A percentile compares a stretch with the other conserved stretches of the same genome.
These are phyloP conservation scores for Drosophila histrio DNA, from an alignment of 2,888 invertebrate species.

Conservation along the genomic window DNA sequence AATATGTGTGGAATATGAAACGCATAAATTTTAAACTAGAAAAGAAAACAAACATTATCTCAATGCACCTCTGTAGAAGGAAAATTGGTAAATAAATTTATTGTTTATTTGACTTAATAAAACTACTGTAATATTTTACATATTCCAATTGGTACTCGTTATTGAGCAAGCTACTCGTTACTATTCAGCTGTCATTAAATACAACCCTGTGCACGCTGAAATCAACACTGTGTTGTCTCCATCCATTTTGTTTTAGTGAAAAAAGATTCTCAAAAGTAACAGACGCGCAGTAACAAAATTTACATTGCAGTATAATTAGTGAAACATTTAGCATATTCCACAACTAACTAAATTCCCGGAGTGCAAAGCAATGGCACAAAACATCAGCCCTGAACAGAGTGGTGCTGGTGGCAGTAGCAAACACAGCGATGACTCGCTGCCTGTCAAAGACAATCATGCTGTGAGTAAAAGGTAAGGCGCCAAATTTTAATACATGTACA, in stretches of 20 bases:
- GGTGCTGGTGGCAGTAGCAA: constrained; percentile 90
- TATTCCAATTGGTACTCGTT: constrained; percentile 10
- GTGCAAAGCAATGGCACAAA: constrained; percentile 90
- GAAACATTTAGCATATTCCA: constrained; percentile 36
- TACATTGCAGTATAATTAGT: constrained; percentile 49
- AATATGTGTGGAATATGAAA: not conserved
- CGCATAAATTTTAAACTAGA: not conserved
- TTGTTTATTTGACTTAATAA: no score
- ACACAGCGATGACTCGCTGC: constrained; percentile 92
- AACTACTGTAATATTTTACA: not conserved
- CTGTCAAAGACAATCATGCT: constrained; percentile 92
- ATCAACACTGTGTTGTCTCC: constrained; percentile 63
- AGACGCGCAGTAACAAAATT: constrained; percentile 71
- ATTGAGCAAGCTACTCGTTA: constrained; percentile 22
- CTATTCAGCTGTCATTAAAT: constrained; percentile 46
- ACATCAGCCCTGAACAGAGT: constrained; percentile 92
- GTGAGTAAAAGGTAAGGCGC: constrained; percentile 93
- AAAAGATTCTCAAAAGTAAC: constrained; percentile 65
- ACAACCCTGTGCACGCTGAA: constrained; percentile 69
- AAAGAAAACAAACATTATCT: not conserved
- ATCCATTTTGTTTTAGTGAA: constrained; percentile 78
- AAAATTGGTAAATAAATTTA: no score
- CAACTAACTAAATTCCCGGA: constrained; percentile 54
- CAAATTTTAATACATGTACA: constrained; percentile 45
- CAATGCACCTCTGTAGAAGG: not conserved